These are phyloP conservation scores for Terrapene triunguis DNA, from an alignment of 2,113 vertebrate species.

Conservation along the genomic window DNA sequence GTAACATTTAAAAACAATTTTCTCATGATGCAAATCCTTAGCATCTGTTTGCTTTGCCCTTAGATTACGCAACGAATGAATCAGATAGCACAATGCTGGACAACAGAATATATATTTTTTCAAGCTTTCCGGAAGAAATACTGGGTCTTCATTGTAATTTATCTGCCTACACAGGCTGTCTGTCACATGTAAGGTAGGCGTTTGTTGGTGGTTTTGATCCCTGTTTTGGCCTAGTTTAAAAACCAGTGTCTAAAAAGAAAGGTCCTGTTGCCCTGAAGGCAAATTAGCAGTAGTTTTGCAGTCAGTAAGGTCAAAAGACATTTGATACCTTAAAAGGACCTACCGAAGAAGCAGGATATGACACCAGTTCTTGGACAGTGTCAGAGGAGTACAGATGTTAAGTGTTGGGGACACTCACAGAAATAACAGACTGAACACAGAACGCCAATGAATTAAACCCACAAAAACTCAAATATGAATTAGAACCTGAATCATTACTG, in stretches of 20 bases:
- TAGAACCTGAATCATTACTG: neutral
- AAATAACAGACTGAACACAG: constrained; percentile 43
- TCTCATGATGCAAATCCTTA: neutral
- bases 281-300: neutral
- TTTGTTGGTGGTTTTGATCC: constrained; percentile 40
- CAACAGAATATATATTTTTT: neutral
- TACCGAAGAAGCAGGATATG: constrained; percentile 54
- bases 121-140: constrained; percentile 18
- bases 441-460: neutral
- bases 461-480: neutral
- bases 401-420: neutral
- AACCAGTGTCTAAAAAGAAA: constrained; percentile 45
- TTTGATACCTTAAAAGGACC: constrained; percentile 7
- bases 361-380: constrained; percentile 8
- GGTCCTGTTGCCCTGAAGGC: neutral
- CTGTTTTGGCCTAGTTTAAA: constrained; percentile 38
- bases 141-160: constrained; percentile 25
- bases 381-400: constrained; percentile 1
- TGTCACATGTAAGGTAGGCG: neutral
- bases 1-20: neutral
- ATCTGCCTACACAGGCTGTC: constrained; percentile 3
- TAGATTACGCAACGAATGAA: neutral
- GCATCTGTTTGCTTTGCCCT: neutral
- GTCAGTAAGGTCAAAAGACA: constrained; percentile 40
- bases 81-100: neutral